Evolutionary conservation across 2,888 invertebrate species (phyloP), one percentile per base, ranked within the genome.

Genomic region (Acanthosepion esculentum): DNA sequence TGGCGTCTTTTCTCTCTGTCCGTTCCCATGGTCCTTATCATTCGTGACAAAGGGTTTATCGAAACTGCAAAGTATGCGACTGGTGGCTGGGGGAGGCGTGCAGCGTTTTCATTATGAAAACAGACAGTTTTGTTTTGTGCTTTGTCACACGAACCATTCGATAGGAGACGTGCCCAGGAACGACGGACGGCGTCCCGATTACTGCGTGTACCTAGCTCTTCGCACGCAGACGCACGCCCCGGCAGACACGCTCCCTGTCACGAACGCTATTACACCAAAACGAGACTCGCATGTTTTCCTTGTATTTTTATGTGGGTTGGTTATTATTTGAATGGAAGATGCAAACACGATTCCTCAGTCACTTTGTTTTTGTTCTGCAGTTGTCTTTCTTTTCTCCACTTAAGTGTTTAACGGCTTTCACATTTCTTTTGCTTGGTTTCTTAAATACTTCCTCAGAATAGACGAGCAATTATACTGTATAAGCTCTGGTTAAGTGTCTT

Each of bases 21-120:
- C 33, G 78, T 78, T n/a, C 6, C n/a, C n/a, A 7, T 15, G 78
- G 8, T 33, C 78, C 33, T 78, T 15, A 78, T 78, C 33, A 12
- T 78, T 78, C 78, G 78, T 78, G 78, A 78, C 78, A 78, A 78
- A 78, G 78, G n/a, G n/a, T n/a, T 78, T 78, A 78, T 78, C n/a
- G 15, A 15, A 33, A 78, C 12, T 12, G n/a, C 20, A 33, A n/a
- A 78, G n/a, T 78, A 33, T 33, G n/a, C 15, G n/a, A 78, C 78
- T 1, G 78, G 78, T n/a, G 33, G n/a, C 10, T n/a, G n/a, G 41
- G n/a, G 78, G 15, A 78, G n/a, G 18, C 78, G 78, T 7, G 78
- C 12, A n/a, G n/a, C 78, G 78, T 78, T 78, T 78, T n/a, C 78
- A 78, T 15, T 78, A 78, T 15, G 33, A 78, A 78, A n/a, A 78